Percentiles rank a stretch among this genome's conserved stretches.
phyloP scores from a whole-genome alignment of 1,140 invertebrate species.

The Archivesica marissinica region DNA sequence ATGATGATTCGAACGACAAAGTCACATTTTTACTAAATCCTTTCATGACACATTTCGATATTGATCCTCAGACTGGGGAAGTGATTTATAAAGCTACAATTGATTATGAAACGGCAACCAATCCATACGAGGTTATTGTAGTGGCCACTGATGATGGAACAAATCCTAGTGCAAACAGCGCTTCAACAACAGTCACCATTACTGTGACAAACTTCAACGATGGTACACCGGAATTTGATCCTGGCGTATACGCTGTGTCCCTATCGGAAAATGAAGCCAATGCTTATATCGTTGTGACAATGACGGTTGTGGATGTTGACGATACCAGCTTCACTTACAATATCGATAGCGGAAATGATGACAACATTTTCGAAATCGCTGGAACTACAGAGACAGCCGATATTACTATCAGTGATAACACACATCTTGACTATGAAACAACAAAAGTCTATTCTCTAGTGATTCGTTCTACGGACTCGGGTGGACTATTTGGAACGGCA shows the following conservation, averaged over 20 bases:
- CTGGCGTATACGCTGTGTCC: slow-evolving; percentile 54
- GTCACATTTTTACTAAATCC: slow-evolving; percentile 63
- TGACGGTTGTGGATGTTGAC: slow-evolving; percentile 68
- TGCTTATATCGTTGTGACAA: slow-evolving; percentile 50
- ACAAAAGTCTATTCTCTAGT: slow-evolving; percentile 57
- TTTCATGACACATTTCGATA: slow-evolving; percentile 62
- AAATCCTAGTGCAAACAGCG: slow-evolving; percentile 51
- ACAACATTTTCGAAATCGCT: slow-evolving; percentile 63
- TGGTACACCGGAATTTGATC: slow-evolving; percentile 67
- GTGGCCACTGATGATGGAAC: slow-evolving; percentile 66
- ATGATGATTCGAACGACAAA: slow-evolving; percentile 59
- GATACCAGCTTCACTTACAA: slow-evolving; percentile 63
- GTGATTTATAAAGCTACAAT: slow-evolving; percentile 53
- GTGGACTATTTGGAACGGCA: slow-evolving; percentile 21
- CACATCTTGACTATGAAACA: slow-evolving; percentile 92
- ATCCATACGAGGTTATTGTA: slow-evolving; percentile 64
- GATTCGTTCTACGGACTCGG: slow-evolving; percentile 54
- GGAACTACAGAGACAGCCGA: slow-evolving; percentile 30
- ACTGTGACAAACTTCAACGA: slow-evolving; percentile 73
- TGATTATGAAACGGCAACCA: slow-evolving; percentile 66
- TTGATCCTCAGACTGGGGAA: slow-evolving; percentile 66
- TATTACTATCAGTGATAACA: slow-evolving; percentile 84
- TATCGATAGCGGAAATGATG: slow-evolving; percentile 60
- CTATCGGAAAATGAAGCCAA: slow-evolving; percentile 60
- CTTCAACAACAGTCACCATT: slow-evolving; percentile 65